Evolutionary conservation across 2,888 invertebrate species (phyloP), one percentile per base, ranked within the genome.

Genomic region (Baronia brevicornis): DNA sequence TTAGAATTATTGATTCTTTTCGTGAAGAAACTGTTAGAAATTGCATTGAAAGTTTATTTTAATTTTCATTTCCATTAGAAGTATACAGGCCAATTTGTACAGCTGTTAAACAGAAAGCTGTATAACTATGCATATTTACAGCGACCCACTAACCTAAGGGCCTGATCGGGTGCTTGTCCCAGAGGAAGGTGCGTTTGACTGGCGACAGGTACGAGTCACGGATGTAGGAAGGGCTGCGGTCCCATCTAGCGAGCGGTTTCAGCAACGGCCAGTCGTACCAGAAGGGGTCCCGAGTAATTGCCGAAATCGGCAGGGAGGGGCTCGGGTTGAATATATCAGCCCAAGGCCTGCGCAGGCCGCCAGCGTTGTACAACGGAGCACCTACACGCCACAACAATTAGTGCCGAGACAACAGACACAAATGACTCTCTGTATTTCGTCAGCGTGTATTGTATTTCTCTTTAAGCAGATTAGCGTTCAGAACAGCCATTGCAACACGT

Each of bases 171-270:
- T 95, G 95, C 84, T 91, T 92, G 82, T 91, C 90, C 95, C 95
- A 95, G 65, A 95, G 88, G 87, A 92, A 95, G 82, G 91, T 91
- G 85, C 93, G 92, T 88, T 94, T 95, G 74, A 95, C 89, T 42
- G 95, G 95, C 66, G 94, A 95, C 78, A 95, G 90, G 86, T 91
- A 95, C 65, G 94, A 94, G 86, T 93, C 92, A 54, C 95, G 88
- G 69, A 94, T 87, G 85, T 90, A 91, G 73, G 90, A 92, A 42
- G 92, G 91, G 70, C 90, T 88, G 70, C 86, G 88, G 72, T 89
- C 89, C 87, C 88, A 88, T 58, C 89, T 87, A 44, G 90, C 89
- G 75, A 90, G 86, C 48, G 95, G 95, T 71, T 88, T 89, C 75
- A 92, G 88, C 77, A 91, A 90, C 54, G 93, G 94, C 79, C 92